Base-by-base conservation (phyloP, 2,797 vertebrate genomes). In the Dryobates pubescens region DNA sequence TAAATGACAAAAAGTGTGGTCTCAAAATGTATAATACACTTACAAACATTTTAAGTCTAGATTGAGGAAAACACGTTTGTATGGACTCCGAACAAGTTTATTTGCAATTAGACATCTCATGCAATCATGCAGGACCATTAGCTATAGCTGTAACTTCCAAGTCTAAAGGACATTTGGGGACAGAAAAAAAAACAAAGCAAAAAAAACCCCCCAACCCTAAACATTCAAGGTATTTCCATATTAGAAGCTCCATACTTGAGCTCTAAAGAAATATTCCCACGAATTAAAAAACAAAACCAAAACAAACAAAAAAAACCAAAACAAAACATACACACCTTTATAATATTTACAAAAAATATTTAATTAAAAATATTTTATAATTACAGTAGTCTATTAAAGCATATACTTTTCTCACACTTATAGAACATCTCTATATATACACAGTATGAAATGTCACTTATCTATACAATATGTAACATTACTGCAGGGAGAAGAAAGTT, bases 291-390 rank as follows among this genome's bases (percentile, higher is more conserved):
- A 47, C 20, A 47, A 20, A n/a, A n/a, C n/a, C 12, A 51, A 24
- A 51, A 49, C 22, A 24, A 51, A 49, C 22, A 45, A 43, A 43
- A 43, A 43, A 43, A 43, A 16, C 16, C 41, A 43, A 43, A 43
- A 51, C 49, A 51, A 23, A 97, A 87, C 96, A 96, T 96, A 96
- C 97, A 98, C 98, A 98, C 98, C 92, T 96, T 96, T 91, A 96
- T 97, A 98, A 98, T 99, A 99, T 99, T 98, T 99, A 99, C 99
- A 99, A 98, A 99, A 97, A 98, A 98, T 97, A 98, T 99, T 99
- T 98, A 98, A 99, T 99, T 99, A 99, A 98, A 99, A 99, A 99
- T 99, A 99, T 99, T 98, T 99, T 98, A 99, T 99, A 99, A 99
- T 99, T 99, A 99, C 99, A 99, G 98, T 99, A 98, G 98, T 98